Conservation (phyloP, 2,888 invertebrate genomes). For the Crossocerus cetratus region DNA sequence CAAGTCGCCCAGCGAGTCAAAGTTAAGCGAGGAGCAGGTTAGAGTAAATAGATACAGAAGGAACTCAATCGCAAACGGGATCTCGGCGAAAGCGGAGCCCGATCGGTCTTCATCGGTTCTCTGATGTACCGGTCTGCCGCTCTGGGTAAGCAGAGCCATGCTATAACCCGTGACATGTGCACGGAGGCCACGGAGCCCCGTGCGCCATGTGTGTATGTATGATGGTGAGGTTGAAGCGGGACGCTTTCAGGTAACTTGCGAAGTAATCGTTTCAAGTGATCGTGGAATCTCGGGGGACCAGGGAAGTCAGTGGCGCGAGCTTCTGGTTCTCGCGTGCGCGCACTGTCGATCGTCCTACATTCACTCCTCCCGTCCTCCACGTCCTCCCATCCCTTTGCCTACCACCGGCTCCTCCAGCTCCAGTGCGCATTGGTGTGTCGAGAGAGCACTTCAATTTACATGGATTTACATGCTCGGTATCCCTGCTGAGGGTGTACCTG, state of each 20-base stretch:
- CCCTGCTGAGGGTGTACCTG: slow-evolving; percentile 7
- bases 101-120: slow-evolving; percentile 32
- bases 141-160: slow-evolving; percentile 2
- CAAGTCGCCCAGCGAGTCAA: slow-evolving; percentile 29
- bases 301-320: not conserved
- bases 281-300: slow-evolving; percentile 22
- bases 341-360: slow-evolving; percentile 1
- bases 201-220: slow-evolving; percentile 1
- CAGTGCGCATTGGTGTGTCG: slow-evolving; percentile 5
- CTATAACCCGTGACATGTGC: slow-evolving; percentile 8
- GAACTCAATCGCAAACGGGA: slow-evolving; percentile 29
- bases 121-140: not conserved
- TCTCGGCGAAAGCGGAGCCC: not conserved
- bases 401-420: not conserved
- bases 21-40: slow-evolving; percentile 25
- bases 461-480: slow-evolving; percentile 36
- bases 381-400: not conserved
- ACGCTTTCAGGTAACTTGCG: slow-evolving; percentile 20
- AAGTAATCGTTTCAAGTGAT: slow-evolving; percentile 44
- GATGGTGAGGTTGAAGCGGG: slow-evolving; percentile 11
- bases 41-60: slow-evolving; percentile 38
- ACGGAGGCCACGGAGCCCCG: not conserved
- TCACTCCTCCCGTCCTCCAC: not conserved
- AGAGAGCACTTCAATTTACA: slow-evolving; percentile 36
- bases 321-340: not conserved